phyloP scores from a whole-genome alignment of 2,888 invertebrate genomes.

The Lampropteryx suffumata region DNA sequence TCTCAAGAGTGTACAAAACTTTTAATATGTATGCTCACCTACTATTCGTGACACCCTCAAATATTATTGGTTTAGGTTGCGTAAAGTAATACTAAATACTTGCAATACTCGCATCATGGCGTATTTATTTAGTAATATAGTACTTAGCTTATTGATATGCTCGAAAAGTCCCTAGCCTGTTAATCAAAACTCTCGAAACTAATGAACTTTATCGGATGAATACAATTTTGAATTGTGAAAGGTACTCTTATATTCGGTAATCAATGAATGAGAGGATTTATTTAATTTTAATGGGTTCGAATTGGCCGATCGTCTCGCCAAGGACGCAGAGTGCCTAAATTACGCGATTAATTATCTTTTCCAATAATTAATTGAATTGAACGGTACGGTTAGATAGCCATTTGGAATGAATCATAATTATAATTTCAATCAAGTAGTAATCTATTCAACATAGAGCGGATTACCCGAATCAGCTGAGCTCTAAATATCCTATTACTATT shows the following conservation, averaged over 20 bases:
- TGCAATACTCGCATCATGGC: no score
- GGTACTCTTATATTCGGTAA: conserved; percentile 23
- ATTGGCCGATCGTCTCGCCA: conserved; percentile 44
- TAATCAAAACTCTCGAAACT: conserved; percentile 3
- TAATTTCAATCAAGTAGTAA: conserved; percentile 28
- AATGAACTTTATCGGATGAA: conserved; percentile 12
- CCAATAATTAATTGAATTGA: conserved; percentile 34
- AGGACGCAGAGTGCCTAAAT: conserved; percentile 36
- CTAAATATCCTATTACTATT: conserved; percentile 10
- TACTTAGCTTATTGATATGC: no score
- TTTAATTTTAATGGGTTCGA: conserved; percentile 49
- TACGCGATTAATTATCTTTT: conserved; percentile 41
- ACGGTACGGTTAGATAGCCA: conserved; percentile 24
- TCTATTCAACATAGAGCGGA: conserved; percentile 13
- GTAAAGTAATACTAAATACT: no score
- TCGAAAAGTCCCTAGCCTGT: background rate
- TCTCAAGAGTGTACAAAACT: no score
- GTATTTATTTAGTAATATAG: no score
- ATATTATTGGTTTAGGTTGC: no score
- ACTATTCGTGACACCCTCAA: no score
- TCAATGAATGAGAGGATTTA: conserved; percentile 53
- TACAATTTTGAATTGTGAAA: conserved; percentile 11
- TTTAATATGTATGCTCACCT: no score
- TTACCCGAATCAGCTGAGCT: conserved; percentile 3
- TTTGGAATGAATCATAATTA: conserved; percentile 27